These are phyloP conservation scores for Sminthurides bifidus DNA, from an alignment of 1,140 invertebrate species.

Conservation along the genomic window DNA sequence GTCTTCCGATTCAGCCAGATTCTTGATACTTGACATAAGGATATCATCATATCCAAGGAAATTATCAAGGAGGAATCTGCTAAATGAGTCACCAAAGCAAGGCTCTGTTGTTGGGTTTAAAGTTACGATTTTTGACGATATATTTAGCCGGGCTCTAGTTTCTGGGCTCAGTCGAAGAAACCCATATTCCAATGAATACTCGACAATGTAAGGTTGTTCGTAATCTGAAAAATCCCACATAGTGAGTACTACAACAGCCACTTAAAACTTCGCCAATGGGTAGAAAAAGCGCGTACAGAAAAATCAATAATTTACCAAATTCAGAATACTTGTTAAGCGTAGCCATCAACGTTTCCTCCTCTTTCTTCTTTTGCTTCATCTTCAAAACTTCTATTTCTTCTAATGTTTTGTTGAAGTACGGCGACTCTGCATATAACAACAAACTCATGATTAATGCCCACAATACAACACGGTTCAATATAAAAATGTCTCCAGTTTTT, in stretches of 20 bases:
- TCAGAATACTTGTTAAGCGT: background rate
- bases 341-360: slow-evolving; percentile 18
- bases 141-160: slow-evolving; percentile 70
- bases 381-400: slow-evolving; percentile 31
- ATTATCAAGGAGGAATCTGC: slow-evolving; percentile 76
- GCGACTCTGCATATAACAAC: slow-evolving; percentile 16
- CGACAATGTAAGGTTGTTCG: slow-evolving; percentile 84
- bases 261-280: background rate
- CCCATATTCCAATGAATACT: slow-evolving; percentile 95
- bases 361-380: slow-evolving; percentile 22
- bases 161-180: slow-evolving; percentile 78
- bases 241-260: slow-evolving; percentile 2
- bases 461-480: background rate
- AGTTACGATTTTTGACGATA: slow-evolving; percentile 83
- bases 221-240: slow-evolving; percentile 31
- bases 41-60: slow-evolving; percentile 94
- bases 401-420: slow-evolving; percentile 30
- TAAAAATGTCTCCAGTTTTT: no score
- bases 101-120: slow-evolving; percentile 68
- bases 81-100: slow-evolving; percentile 89
- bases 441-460: background rate
- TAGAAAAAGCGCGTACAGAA: background rate
- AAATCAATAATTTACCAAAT: background rate
- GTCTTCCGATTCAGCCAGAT: slow-evolving; percentile 85
- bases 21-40: slow-evolving; percentile 90